phyloP scores from a whole-genome alignment of 2,797 vertebrate species.

The Lithobates sylvaticus region DNA sequence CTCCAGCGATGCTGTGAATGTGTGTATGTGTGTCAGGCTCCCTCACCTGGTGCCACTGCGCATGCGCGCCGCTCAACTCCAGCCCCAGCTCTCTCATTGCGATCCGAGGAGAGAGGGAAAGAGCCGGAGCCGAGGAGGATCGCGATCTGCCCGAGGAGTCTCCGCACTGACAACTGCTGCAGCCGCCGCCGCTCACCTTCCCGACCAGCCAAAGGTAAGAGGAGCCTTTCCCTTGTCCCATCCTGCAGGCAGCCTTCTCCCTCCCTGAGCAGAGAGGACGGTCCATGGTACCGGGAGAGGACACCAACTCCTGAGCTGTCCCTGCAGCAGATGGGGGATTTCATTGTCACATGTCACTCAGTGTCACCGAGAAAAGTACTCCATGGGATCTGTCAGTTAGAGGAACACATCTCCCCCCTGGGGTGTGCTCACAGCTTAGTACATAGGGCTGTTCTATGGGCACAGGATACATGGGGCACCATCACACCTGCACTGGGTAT shows the following conservation, averaged over 20 bases:
- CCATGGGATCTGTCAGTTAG: constrained; percentile 50
- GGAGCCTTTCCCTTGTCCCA: not conserved
- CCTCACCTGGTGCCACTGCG: constrained; percentile 35
- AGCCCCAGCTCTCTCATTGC: not conserved
- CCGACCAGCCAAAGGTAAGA: constrained; percentile 36
- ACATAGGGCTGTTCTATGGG: constrained; percentile 4
- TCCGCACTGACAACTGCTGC: constrained; percentile 20
- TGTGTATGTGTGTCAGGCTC: not conserved
- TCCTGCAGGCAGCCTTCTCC: not conserved
- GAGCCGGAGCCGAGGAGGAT: constrained; percentile 20
- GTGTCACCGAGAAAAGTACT: constrained; percentile 44
- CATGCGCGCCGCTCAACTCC: not conserved
- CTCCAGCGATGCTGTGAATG: not conserved
- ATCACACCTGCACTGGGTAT: too few species aligned
- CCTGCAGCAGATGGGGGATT: constrained; percentile 35
- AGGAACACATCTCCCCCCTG: constrained; percentile 37
- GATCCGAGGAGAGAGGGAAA: constrained; percentile 6
- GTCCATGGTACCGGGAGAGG: not conserved
- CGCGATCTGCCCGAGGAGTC: constrained; percentile 10
- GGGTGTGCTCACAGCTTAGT: constrained; percentile 41
- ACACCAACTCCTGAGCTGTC: not conserved
- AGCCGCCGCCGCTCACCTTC: not conserved
- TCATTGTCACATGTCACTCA: constrained; percentile 40
- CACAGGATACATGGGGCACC: not conserved
- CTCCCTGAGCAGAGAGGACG: too few species aligned